These are phyloP conservation scores for Zoanthus sansibaricus DNA, from an alignment of 92 coral and sea anemone species.

Conservation along the genomic window DNA sequence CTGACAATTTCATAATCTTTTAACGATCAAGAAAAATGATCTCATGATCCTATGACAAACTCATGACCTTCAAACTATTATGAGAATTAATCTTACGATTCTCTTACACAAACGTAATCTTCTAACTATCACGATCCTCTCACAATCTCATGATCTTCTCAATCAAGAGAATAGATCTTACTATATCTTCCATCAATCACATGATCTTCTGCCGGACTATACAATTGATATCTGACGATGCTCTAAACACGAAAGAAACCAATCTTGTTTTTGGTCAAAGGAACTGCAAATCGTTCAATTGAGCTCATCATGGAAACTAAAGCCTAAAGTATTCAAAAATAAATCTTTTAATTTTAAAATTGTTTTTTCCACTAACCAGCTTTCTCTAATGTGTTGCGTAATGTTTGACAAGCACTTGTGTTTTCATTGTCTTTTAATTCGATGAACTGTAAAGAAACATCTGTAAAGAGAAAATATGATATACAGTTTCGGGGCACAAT, in stretches of 20 bases:
- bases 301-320: no score
- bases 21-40: background rate
- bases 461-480: slow-evolving; percentile 23
- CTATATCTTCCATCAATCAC: no score
- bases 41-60: background rate
- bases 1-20: background rate
- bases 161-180: no score
- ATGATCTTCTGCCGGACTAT: no score
- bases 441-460: slow-evolving; percentile 47
- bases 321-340: no score
- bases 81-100: background rate
- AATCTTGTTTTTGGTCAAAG: no score
- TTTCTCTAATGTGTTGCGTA: slow-evolving; percentile 36
- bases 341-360: background rate
- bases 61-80: background rate
- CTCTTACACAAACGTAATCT: background rate
- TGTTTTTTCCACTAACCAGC: slow-evolving; percentile 35
- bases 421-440: slow-evolving; percentile 70
- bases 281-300: no score
- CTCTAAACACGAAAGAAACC: background rate
- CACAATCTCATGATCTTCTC: no score
- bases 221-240: background rate
- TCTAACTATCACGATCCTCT: no score
- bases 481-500: no score
- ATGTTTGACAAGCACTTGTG: slow-evolving; percentile 64